Evolutionary conservation across 92 coral and sea anemone genomes (phyloP).

Genomic region (Epizoanthus rinbou): DNA sequence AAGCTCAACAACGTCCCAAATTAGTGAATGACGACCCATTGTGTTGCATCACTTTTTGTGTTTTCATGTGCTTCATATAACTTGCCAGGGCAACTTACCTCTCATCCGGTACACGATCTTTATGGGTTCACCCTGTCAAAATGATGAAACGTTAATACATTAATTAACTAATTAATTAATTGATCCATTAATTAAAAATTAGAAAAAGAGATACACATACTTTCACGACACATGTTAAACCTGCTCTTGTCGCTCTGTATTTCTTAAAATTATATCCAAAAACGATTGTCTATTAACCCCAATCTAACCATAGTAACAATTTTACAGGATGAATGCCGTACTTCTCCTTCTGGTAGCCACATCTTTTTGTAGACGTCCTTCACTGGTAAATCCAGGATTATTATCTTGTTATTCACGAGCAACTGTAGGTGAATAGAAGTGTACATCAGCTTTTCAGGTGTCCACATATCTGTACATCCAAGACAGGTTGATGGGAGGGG

Average conservation of each 20-base stretch:
- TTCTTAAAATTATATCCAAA: background rate
- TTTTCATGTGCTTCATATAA: background rate
- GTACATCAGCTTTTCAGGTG: background rate
- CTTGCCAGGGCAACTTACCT: slow-evolving; percentile 54
- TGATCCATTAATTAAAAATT: too few relatives aligned
- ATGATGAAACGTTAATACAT: background rate
- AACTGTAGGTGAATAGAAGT: slow-evolving; percentile 57
- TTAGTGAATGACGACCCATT: too few relatives aligned
- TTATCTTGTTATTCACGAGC: slow-evolving; percentile 94
- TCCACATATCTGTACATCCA: background rate
- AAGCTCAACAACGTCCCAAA: too few relatives aligned
- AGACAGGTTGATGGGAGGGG: too few relatives aligned
- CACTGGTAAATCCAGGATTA: slow-evolving; percentile 94
- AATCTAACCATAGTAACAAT: background rate
- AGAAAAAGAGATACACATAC: background rate
- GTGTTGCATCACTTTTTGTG: too few relatives aligned
- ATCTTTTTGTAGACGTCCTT: slow-evolving; percentile 98
- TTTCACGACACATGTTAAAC: too few relatives aligned
- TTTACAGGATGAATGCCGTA: too few relatives aligned
- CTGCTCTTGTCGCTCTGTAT: too few relatives aligned
- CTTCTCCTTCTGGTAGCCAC: slow-evolving; percentile 98
- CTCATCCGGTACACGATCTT: slow-evolving; percentile 95
- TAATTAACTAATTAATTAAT: too few relatives aligned
- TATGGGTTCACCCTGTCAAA: slow-evolving; percentile 93
- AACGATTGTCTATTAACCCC: background rate